phyloP scores from a whole-genome alignment of 2,113 vertebrate genomes.

The Phalacrocorax pelagicus region DNA sequence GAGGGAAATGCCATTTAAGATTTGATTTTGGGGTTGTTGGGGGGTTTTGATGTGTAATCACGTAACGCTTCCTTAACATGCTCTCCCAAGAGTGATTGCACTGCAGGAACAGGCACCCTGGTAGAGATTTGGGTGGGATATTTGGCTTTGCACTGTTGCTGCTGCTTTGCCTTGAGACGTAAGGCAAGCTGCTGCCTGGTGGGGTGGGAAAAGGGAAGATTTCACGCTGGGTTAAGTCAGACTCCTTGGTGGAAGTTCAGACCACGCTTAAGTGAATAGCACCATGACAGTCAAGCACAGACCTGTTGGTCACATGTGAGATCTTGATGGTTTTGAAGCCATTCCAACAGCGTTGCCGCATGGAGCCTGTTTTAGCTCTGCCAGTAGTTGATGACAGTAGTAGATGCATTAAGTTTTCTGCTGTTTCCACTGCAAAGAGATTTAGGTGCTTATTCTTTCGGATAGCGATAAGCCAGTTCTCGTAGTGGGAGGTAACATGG shows the following conservation, averaged over 20 bases:
- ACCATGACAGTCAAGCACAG: background rate
- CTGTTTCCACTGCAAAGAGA: background rate
- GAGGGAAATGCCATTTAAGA: background rate
- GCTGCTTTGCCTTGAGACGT: background rate
- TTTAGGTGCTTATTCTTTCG: background rate
- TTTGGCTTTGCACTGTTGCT: background rate
- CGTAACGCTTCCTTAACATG: fast-evolving
- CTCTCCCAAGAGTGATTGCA: background rate
- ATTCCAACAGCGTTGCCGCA: background rate
- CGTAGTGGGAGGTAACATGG: background rate
- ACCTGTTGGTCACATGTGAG: background rate
- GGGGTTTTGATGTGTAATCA: background rate
- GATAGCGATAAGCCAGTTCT: background rate
- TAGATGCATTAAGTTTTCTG: background rate
- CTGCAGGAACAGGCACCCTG: background rate
- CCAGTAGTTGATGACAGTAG: background rate
- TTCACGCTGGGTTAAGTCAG: background rate
- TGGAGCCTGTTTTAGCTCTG: background rate
- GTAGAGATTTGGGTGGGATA: background rate
- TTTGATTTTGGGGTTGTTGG: background rate
- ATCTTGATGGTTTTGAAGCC: background rate
- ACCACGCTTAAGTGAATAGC: background rate
- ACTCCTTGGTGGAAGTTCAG: background rate
- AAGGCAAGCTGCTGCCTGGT: background rate
- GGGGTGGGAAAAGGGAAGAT: background rate